Conservation (phyloP, 2,888 invertebrate species). For the Drosophila prostipennis region DNA sequence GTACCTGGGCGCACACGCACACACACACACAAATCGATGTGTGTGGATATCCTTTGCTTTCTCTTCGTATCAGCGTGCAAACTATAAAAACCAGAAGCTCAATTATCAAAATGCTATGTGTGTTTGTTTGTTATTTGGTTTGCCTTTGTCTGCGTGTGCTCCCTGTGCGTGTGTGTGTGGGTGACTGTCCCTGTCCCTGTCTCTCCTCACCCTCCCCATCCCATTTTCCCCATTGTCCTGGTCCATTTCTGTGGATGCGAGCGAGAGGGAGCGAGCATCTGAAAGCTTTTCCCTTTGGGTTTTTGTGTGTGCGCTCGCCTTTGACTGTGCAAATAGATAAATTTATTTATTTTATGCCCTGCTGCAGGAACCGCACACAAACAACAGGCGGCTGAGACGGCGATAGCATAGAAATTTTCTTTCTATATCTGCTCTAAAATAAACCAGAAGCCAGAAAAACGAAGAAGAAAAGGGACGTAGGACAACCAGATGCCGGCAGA, state of each 20-base stretch:
- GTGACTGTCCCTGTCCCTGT: constrained; percentile 21
- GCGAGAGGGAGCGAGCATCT: not conserved
- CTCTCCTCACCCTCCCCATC: constrained; percentile 6
- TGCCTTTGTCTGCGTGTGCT: constrained; percentile 17
- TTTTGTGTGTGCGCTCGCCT: constrained; percentile 60
- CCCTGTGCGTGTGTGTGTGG: constrained; percentile 42
- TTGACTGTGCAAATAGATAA: constrained; percentile 78
- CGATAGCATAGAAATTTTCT: constrained; percentile 29
- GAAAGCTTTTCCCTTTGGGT: constrained; percentile 59
- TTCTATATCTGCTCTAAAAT: constrained; percentile 36
- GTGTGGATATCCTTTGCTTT: constrained; percentile 15
- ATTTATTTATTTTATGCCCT: constrained; percentile 77
- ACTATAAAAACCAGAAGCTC: constrained; percentile 77
- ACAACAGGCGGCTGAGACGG: constrained; percentile 20
- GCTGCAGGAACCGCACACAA: constrained; percentile 49
- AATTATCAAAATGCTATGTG: constrained; percentile 77
- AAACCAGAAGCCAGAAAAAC: constrained; percentile 19
- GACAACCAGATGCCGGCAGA: constrained; percentile 13
- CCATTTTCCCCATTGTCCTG: constrained; percentile 12
- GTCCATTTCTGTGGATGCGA: constrained; percentile 26
- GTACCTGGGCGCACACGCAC: constrained; percentile 11
- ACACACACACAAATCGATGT: constrained; percentile 11
- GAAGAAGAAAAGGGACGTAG: not conserved
- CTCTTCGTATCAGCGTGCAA: constrained; percentile 63
- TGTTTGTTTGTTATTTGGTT: constrained; percentile 43